These are phyloP conservation scores for Cassiopea andromeda DNA, from an alignment of 30 jellyfish, hydroid and myxozoan genomes.

Conservation along the genomic window DNA sequence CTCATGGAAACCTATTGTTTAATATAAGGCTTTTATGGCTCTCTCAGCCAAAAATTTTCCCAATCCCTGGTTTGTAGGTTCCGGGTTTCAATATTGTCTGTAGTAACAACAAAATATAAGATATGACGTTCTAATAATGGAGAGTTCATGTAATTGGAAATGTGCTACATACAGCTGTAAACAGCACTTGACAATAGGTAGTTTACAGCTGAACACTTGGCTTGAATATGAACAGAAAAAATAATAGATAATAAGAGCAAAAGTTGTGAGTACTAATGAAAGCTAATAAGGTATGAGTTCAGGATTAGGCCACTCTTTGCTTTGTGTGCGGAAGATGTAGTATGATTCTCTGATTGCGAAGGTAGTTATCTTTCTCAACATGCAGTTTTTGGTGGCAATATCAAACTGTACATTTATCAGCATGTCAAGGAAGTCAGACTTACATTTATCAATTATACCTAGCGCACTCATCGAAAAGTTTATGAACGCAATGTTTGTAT, in stretches of 20 bases:
- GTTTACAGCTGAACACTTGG: background rate
- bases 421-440: background rate
- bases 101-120: too few species aligned
- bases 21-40: too few species aligned
- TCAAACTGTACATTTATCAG: background rate
- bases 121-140: background rate
- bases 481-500: too few species aligned
- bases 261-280: too few species aligned
- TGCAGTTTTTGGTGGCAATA: background rate
- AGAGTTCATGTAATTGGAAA: background rate
- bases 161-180: background rate
- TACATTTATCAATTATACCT: background rate
- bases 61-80: too few species aligned
- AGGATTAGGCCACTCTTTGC: background rate
- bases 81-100: too few species aligned
- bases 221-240: background rate
- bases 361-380: background rate
- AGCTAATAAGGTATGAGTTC: background rate
- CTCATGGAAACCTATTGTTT: too few species aligned
- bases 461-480: background rate
- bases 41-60: too few species aligned
- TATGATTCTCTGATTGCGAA: background rate
- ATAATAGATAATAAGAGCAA: too few species aligned
- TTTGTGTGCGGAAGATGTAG: background rate
- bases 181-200: background rate